phyloP scores from a whole-genome alignment of 2,888 invertebrate genomes.

The Caenorhabditis sinica region DNA sequence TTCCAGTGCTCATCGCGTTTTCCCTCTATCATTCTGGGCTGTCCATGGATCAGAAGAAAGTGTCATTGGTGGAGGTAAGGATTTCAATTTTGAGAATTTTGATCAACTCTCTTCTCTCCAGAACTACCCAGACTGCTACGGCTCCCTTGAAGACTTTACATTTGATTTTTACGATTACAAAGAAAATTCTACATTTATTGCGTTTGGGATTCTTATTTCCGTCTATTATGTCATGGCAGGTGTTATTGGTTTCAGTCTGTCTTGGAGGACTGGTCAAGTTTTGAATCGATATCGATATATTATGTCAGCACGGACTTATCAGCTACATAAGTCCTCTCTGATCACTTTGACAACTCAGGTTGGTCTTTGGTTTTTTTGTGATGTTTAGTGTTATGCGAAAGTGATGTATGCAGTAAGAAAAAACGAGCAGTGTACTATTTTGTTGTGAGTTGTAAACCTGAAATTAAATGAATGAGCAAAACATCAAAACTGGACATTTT shows the following conservation, averaged over 20 bases:
- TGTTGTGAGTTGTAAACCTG: neutral
- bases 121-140: slow-evolving; percentile 54
- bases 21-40: slow-evolving; percentile 50
- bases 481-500: no score
- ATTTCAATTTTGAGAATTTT: neutral
- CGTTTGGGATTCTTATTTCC: slow-evolving; percentile 42
- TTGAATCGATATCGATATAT: slow-evolving; percentile 50
- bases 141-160: slow-evolving; percentile 45
- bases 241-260: slow-evolving; percentile 33
- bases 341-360: slow-evolving; percentile 50
- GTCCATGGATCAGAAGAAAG: slow-evolving; percentile 32
- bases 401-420: slow-evolving; percentile 14
- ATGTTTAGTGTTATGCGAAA: neutral
- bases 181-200: slow-evolving; percentile 43
- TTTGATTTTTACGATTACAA: slow-evolving; percentile 57
- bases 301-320: slow-evolving; percentile 51
- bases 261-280: slow-evolving; percentile 51
- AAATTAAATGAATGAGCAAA: neutral
- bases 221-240: slow-evolving; percentile 52
- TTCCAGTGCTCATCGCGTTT: slow-evolving; percentile 46
- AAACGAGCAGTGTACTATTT: neutral
- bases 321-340: slow-evolving; percentile 37
- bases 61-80: slow-evolving; percentile 9
- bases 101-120: slow-evolving; percentile 8
- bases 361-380: neutral